Evolutionary conservation across 2,797 vertebrate species (phyloP), one percentile per base, ranked within the genome.

Genomic region (Apodemus agrarius): DNA sequence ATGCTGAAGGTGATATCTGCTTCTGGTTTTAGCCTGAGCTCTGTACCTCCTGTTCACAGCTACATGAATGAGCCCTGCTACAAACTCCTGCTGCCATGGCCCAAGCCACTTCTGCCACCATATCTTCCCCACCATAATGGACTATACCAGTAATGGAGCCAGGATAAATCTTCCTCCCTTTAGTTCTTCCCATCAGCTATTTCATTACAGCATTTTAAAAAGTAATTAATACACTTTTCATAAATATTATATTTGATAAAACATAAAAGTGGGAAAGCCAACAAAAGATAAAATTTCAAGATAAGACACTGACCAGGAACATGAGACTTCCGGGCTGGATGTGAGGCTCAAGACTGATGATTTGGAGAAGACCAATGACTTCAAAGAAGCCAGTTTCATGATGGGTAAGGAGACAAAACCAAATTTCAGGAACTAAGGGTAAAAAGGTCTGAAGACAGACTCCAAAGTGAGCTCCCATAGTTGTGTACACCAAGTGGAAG

Each of bases 221-320:
- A 2, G 34, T 26, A 86, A 52, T 69, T 9, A n/a, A 69, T 29
- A 72, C 1, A 54, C 65, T 57, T 69, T 54, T 7, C 83, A 75
- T 65, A 89, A 93, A 82, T 69, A 90, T 10, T 57, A n/a, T 22
- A 81, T 3, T 3, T 76, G 91, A 29, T 57, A 91, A 89, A 93
- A 96, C 92, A 90, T 31, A 83, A 65, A 93, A 67, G 10, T 19
- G 49, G 40, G 52, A 97, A 65, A 34, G 69, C 10, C 43, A 92
- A 93, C 61, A 63, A 34, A 78, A 10, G 43, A 82, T 46, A 61
- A 2, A 22, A 40, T 88, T 95, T 76, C 49, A 61, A 90, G 88
- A 93, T 69, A 43, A 86, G 96, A 82, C 21, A 29, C 12, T 81
- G 43, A 52, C 19, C 37, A 65, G 67, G 40, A 86, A 61, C 88